These are phyloP conservation scores for Aegithalos caudatus DNA, from an alignment of 2,113 vertebrate genomes.

Conservation along the genomic window DNA sequence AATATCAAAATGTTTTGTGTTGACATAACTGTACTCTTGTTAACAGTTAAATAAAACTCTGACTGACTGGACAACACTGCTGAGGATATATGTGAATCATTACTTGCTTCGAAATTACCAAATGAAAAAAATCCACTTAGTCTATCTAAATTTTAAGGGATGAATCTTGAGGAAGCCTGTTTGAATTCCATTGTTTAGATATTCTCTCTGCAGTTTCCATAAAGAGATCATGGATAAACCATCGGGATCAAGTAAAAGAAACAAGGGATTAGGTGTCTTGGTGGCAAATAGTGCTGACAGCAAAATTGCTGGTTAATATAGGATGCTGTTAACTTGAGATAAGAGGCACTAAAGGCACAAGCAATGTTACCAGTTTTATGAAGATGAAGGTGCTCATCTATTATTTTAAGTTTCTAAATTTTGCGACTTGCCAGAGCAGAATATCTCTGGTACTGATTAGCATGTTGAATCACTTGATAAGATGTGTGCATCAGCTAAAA, in stretches of 20 bases:
- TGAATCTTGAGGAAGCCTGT: background rate
- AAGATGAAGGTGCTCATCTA: background rate
- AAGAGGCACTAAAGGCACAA: background rate
- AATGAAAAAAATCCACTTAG: background rate
- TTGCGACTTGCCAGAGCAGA: background rate
- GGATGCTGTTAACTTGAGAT: background rate
- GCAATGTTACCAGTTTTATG: background rate
- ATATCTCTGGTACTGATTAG: slow-evolving; percentile 10
- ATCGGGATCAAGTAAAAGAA: background rate
- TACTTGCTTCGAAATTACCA: background rate
- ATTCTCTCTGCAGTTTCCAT: background rate
- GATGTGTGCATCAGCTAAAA: slow-evolving; percentile 34
- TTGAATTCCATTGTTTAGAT: background rate
- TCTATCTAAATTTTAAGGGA: background rate
- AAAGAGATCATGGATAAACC: background rate
- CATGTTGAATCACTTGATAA: slow-evolving; percentile 28
- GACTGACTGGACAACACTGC: background rate
- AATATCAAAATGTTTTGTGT: background rate
- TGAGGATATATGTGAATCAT: background rate
- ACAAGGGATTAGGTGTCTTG: background rate
- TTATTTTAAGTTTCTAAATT: slow-evolving; percentile 7
- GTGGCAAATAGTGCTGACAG: background rate
- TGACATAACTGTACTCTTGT: background rate
- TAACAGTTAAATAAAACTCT: background rate
- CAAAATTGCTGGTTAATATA: background rate